Evolutionary conservation across 2,888 invertebrate genomes (phyloP).

Genomic region (Stomorhina lunata): DNA sequence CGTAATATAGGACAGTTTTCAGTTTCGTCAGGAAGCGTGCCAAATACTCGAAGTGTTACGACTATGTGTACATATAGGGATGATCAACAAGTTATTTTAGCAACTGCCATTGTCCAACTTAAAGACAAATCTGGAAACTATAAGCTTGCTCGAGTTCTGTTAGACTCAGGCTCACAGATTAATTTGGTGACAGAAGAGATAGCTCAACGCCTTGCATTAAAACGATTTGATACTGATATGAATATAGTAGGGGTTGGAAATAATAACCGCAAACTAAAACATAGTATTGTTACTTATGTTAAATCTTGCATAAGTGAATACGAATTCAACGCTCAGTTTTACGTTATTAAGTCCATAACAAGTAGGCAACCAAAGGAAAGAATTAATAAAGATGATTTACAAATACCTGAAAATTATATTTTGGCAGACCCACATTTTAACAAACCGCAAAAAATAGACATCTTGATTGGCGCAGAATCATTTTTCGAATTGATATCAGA

Average conservation of each 20-base stretch:
- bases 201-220: neutral
- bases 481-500: too few relatives aligned
- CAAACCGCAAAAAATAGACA: constrained; percentile 4
- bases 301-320: constrained; percentile 5
- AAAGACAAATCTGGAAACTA: neutral
- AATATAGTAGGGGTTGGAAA: constrained; percentile 27
- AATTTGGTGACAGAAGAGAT: constrained; percentile 14
- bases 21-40: too few relatives aligned
- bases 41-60: too few relatives aligned
- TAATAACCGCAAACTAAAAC: neutral
- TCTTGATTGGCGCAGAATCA: constrained; percentile 31
- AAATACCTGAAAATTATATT: constrained; percentile 9
- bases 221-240: neutral
- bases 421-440: constrained; percentile 28
- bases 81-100: neutral
- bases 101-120: constrained; percentile 20
- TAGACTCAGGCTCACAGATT: constrained; percentile 16
- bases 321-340: neutral
- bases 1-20: too few relatives aligned
- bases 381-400: neutral
- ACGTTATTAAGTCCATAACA: neutral
- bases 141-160: neutral
- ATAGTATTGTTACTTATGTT: neutral
- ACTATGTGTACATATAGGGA: neutral
- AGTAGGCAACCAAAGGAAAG: neutral